These are phyloP conservation scores for Setophaga kirtlandii DNA, from an alignment of 2,113 vertebrate species.

Conservation along the genomic window DNA sequence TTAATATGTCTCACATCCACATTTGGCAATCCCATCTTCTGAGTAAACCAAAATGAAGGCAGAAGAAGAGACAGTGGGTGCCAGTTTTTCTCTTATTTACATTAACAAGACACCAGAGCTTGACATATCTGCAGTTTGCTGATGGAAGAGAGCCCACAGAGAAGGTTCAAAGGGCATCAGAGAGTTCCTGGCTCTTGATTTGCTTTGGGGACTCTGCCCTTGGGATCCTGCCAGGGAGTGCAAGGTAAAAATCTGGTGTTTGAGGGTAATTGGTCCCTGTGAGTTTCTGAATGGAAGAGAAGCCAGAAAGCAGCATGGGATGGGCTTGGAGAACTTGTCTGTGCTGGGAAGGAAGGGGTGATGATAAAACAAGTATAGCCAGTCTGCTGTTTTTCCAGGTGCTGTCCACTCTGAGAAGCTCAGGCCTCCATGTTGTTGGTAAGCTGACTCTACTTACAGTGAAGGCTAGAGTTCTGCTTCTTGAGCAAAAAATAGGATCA, in stretches of 20 bases:
- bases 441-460: background rate
- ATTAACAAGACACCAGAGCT: background rate
- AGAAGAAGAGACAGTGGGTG: accelerated
- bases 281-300: background rate
- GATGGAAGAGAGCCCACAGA: background rate
- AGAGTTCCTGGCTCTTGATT: background rate
- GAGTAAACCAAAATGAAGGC: background rate
- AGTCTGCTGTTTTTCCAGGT: background rate
- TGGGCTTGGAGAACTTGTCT: background rate
- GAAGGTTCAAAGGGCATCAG: background rate
- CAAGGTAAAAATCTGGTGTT: background rate
- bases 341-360: background rate
- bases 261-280: background rate
- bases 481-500: background rate
- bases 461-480: background rate
- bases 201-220: background rate
- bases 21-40: background rate
- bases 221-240: background rate
- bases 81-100: background rate
- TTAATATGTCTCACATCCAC: background rate
- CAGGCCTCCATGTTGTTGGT: background rate
- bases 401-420: background rate
- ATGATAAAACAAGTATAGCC: background rate
- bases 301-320: background rate
- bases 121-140: background rate